These are phyloP conservation scores for Aptenodytes forsteri DNA, from an alignment of 2,113 vertebrate genomes.

Conservation along the genomic window DNA sequence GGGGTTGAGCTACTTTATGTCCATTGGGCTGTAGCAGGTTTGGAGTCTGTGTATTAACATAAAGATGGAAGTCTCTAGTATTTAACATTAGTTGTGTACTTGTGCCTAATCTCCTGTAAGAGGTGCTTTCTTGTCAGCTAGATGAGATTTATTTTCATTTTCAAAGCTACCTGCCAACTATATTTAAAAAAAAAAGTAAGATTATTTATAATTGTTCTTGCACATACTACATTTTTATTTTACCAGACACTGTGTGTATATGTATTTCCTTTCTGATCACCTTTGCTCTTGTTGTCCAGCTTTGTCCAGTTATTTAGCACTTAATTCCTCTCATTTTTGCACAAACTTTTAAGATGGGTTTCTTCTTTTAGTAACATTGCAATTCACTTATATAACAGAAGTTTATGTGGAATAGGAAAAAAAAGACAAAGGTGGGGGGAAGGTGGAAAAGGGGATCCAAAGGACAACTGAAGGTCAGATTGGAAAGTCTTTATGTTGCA, in stretches of 20 bases:
- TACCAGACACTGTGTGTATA: background rate
- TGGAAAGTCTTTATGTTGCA: background rate
- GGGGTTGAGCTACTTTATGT: constrained; percentile 53
- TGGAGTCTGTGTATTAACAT: constrained; percentile 17
- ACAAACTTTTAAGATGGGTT: background rate
- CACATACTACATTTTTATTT: background rate
- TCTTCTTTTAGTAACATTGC: background rate
- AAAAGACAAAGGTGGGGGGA: background rate
- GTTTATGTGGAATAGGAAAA: background rate
- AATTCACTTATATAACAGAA: background rate
- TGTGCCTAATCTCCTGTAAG: constrained; percentile 13
- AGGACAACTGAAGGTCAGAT: background rate
- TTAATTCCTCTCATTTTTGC: background rate
- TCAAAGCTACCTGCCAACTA: background rate
- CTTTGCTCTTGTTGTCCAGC: background rate
- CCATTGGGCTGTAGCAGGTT: constrained; percentile 34
- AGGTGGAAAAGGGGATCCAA: background rate
- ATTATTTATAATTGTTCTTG: background rate
- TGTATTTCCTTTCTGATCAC: background rate
- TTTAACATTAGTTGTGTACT: constrained; percentile 24
- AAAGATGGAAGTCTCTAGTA: constrained; percentile 32
- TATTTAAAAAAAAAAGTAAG: background rate
- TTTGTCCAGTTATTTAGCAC: background rate
- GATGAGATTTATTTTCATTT: background rate
- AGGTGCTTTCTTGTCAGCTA: background rate